These are phyloP conservation scores for Thalassophryne amazonica DNA, from an alignment of 2,797 vertebrate genomes.

Conservation along the genomic window DNA sequence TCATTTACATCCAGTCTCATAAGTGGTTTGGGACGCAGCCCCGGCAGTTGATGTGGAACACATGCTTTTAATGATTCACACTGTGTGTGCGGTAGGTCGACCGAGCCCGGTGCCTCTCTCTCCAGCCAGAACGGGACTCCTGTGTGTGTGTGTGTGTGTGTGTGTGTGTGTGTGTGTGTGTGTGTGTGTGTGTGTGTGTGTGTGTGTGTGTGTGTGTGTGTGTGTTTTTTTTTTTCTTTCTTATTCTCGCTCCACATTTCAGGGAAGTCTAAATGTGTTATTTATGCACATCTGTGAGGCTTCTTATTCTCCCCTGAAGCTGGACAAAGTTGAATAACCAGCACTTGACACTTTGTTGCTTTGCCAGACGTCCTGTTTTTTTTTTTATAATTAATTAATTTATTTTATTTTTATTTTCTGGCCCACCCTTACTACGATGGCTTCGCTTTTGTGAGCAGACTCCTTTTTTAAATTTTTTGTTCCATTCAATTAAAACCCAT, in stretches of 20 bases:
- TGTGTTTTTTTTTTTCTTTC: constrained; percentile 3
- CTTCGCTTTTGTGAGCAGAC: no score
- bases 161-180: constrained; percentile 31
- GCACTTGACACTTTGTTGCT: background rate
- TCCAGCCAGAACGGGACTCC: constrained; percentile 43
- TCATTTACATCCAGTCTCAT: constrained; percentile 65
- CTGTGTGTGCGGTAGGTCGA: constrained; percentile 73
- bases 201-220: constrained; percentile 21
- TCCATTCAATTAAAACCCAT: no score
- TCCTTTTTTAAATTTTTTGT: no score
- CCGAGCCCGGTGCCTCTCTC: constrained; percentile 53
- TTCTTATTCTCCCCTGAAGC: constrained; percentile 1
- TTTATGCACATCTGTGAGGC: constrained; percentile 25
- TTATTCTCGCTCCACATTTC: constrained; percentile 10
- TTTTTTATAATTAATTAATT: background rate
- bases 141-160: constrained; percentile 24
- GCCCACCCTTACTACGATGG: no score
- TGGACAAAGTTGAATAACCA: constrained; percentile 5
- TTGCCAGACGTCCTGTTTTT: constrained; percentile 2
- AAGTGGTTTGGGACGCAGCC: constrained; percentile 64
- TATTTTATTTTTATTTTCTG: background rate
- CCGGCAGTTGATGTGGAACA: constrained; percentile 75
- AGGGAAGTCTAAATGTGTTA: constrained; percentile 24
- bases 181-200: constrained; percentile 29
- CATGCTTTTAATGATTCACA: constrained; percentile 77